phyloP scores from a whole-genome alignment of 2,113 vertebrate species.

The Phaethon lepturus region DNA sequence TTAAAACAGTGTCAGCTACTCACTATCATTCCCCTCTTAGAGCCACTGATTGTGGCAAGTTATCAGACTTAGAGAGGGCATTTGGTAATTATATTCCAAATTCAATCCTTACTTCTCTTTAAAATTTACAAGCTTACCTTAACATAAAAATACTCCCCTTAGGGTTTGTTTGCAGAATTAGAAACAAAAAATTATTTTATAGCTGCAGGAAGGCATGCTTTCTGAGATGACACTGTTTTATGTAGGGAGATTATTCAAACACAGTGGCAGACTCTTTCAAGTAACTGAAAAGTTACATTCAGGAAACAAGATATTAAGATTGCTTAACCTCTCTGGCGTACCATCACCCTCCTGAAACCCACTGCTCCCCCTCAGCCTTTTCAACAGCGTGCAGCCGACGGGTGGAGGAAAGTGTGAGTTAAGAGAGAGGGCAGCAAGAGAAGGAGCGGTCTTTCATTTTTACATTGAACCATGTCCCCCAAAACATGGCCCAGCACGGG shows the following conservation, averaged over 20 bases:
- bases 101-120: background rate
- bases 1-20: background rate
- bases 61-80: background rate
- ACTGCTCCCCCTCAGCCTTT: background rate
- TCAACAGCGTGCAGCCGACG: background rate
- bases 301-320: background rate
- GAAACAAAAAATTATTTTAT: background rate
- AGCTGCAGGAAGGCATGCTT: background rate
- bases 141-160: background rate
- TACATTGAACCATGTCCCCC: accelerated
- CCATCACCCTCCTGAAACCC: background rate
- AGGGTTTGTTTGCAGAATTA: background rate
- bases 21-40: background rate
- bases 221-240: slow-evolving; percentile 8
- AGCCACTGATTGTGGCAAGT: background rate
- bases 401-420: background rate
- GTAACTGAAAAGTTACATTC: background rate
- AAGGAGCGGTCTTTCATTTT: background rate
- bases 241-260: slow-evolving; percentile 1
- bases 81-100: slow-evolving; percentile 4
- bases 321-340: background rate
- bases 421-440: background rate
- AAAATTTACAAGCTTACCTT: slow-evolving; percentile 23
- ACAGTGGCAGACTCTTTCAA: background rate
- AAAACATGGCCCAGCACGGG: background rate